A percentile compares a stretch with the other conserved stretches of the same genome.
These are phyloP conservation scores for Andrena trimmerana DNA, from an alignment of 2,888 invertebrate species.

Conservation along the genomic window DNA sequence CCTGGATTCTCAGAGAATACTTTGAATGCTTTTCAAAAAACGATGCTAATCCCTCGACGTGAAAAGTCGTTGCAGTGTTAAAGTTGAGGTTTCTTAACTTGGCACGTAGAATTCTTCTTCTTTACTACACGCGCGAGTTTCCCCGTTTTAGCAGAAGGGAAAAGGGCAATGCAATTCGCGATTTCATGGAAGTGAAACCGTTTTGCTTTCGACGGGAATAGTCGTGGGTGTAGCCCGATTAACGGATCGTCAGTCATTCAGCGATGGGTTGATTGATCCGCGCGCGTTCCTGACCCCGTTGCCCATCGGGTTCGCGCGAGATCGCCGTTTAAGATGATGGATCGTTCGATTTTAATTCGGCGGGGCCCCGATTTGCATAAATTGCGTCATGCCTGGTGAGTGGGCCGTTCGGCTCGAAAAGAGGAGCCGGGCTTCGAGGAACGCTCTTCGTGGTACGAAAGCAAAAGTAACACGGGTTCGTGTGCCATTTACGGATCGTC, in stretches of 20 bases:
- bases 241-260: slow-evolving; percentile 56
- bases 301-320: slow-evolving; percentile 13
- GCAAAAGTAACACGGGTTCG: slow-evolving; percentile 16
- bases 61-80: too few species aligned
- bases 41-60: too few species aligned
- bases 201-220: not conserved
- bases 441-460: not conserved
- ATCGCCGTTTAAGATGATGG: slow-evolving; percentile 57
- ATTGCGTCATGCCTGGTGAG: slow-evolving; percentile 31
- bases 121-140: not conserved
- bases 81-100: too few species aligned
- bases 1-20: too few species aligned
- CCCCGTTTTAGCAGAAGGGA: not conserved
- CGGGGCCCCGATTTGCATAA: slow-evolving; percentile 39
- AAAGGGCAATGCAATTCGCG: slow-evolving; percentile 12
- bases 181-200: slow-evolving; percentile 10
- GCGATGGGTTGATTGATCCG: slow-evolving; percentile 58
- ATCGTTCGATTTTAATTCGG: slow-evolving; percentile 57
- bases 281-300: slow-evolving; percentile 50
- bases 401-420: slow-evolving; percentile 11
- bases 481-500: not conserved
- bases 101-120: too few species aligned
- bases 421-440: not conserved
- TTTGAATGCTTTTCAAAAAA: too few species aligned
- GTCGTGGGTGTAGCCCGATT: slow-evolving; percentile 41